Conservation (phyloP, 2,888 invertebrate genomes). For the Scrobipalpa atriplicella region DNA sequence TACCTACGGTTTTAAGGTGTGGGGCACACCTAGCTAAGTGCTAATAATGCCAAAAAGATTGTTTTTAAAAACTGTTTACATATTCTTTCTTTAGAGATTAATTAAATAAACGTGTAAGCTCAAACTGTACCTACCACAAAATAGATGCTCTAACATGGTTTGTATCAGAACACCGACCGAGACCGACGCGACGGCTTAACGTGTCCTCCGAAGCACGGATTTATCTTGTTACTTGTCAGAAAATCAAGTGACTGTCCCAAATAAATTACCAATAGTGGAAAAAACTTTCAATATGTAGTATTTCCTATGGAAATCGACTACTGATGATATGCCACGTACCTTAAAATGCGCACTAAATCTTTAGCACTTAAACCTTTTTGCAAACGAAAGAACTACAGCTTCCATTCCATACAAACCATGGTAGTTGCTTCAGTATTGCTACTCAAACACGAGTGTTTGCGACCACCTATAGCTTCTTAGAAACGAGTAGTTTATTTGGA, state of each 20-base stretch:
- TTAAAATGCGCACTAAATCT: conserved; percentile 6
- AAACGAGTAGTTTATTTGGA: conserved; percentile 35
- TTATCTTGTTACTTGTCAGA: too few species aligned
- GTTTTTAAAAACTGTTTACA: too few species aligned
- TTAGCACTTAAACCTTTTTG: conserved; percentile 24
- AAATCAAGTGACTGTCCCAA: too few species aligned
- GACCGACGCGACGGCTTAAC: too few species aligned
- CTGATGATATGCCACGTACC: neutral
- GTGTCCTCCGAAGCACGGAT: too few species aligned
- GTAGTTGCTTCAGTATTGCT: conserved; percentile 36
- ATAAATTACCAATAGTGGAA: too few species aligned
- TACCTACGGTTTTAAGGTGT: conserved; percentile 61
- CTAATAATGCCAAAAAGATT: neutral
- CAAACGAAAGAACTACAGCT: conserved; percentile 5
- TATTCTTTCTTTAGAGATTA: too few species aligned
- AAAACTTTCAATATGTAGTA: neutral
- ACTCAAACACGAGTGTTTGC: conserved; percentile 60
- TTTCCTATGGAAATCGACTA: neutral
- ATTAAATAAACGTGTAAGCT: too few species aligned
- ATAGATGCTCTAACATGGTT: too few species aligned
- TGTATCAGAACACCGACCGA: too few species aligned
- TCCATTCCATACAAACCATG: conserved; percentile 15
- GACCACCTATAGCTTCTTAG: conserved; percentile 75
- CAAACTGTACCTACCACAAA: too few species aligned
- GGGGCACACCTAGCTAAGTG: conserved; percentile 29